A percentile compares a stretch with the other conserved stretches of the same genome.
Conservation (phyloP, 1,140 invertebrate species). For the Orussus abietinus region DNA sequence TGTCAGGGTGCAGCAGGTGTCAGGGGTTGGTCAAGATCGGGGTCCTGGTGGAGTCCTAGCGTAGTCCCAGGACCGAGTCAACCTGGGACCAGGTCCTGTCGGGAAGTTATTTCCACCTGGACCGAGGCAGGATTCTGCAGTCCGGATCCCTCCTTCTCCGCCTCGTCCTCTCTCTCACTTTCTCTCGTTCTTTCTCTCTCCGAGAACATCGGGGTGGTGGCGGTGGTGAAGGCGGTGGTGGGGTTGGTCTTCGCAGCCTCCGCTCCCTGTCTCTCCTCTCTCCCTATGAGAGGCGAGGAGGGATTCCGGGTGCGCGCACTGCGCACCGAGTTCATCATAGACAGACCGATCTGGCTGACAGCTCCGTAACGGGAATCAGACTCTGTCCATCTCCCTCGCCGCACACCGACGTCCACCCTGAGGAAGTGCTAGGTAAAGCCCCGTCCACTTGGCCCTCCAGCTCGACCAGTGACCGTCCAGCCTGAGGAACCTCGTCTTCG, state of each 20-base stretch:
- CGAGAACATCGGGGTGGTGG: constrained; percentile 26
- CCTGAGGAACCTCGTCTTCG: no score
- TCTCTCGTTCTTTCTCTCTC: constrained; percentile 8
- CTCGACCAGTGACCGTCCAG: no score
- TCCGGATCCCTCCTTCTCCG: constrained; percentile 13
- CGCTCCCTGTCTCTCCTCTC: constrained; percentile 39
- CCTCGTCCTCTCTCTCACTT: constrained; percentile 11
- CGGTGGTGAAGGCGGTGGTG: constrained; percentile 20
- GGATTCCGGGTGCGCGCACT: constrained; percentile 36
- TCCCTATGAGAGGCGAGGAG: constrained; percentile 39
- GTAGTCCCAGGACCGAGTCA: no score
- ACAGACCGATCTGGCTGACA: constrained; percentile 43
- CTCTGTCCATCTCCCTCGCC: constrained; percentile 30
- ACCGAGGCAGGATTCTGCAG: not conserved
- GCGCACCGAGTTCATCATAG: constrained; percentile 48
- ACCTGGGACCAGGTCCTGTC: not conserved
- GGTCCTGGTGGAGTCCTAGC: no score
- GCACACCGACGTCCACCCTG: no score
- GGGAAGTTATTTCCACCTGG: no score
- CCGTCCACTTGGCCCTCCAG: no score
- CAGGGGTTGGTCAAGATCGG: no score
- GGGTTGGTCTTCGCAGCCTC: constrained; percentile 23
- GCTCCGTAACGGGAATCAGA: constrained; percentile 37
- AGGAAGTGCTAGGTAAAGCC: no score
- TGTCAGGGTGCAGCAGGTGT: no score